Evolutionary conservation across 2,113 vertebrate genomes (phyloP), one percentile per base, ranked within the genome.

Genomic region (Microtus pennsylvanicus): DNA sequence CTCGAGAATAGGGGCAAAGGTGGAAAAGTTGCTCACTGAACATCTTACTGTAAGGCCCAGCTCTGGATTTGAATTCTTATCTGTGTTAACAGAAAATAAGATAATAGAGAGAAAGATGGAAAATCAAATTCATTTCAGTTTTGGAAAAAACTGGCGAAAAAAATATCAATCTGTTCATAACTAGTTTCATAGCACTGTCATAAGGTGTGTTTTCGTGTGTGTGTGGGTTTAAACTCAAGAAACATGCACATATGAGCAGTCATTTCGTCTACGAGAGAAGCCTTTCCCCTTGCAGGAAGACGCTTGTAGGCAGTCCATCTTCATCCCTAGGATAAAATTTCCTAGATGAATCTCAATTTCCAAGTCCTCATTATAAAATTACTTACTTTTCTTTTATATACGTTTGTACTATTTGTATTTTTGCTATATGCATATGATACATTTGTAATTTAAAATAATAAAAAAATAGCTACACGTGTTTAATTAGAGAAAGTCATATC

Each of bases 401-500:
- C 22, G 16, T 28, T 80, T 47, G 4, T n/a, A 58, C 38, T 75
- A n/a, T 75, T 76, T 58, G 21, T 61, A 45, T 74, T 77, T 90
- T 92, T 82, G 24, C 0, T 70, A 58, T 45, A 65, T 67, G 6
- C 3, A n/a, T 81, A 91, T 74, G 26, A 90, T 80, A 80, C 8
- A 93, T 35, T 95, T 94, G n/a, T 58, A 1, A 76, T 86, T 91
- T 93, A n/a, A 74, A 95, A 85, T 65, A 78, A 80, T 82, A 70
- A 86, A 42, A 47, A 77, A 86, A 47, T 11, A 47, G 85, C 55
- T 72, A 42, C 52, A 42, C 80, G 24, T 2, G 6, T 85, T 92
- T 22, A 88, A 52, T 63, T 52, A 72, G 26, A 94, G 55, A 78
- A 63, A 94, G 81, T 85, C 81, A 6, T 17, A 90, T 19, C 30